phyloP scores from a whole-genome alignment of 2,113 vertebrate genomes.

The Pelodiscus sinensis region DNA sequence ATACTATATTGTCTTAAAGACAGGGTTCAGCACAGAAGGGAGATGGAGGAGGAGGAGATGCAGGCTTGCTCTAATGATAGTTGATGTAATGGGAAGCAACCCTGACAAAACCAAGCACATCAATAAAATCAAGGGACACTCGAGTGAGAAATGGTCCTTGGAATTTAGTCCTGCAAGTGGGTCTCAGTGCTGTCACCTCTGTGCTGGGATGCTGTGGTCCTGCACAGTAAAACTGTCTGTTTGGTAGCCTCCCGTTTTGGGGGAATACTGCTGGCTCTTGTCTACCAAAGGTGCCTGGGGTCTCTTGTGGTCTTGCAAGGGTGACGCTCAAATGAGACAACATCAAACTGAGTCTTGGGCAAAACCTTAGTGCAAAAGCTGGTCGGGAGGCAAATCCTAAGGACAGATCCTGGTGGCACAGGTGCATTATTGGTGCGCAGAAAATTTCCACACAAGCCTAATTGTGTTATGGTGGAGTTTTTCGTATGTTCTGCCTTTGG shows the following conservation, averaged over 20 bases:
- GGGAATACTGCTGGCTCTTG: not conserved
- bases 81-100: not conserved
- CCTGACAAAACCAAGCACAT: not conserved
- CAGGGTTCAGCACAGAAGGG: not conserved
- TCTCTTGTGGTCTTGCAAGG: too few relatives aligned
- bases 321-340: not conserved
- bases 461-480: too few relatives aligned
- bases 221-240: not conserved
- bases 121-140: not conserved
- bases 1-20: not conserved
- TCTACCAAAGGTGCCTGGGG: not conserved
- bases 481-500: too few relatives aligned
- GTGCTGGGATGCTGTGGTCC: not conserved
- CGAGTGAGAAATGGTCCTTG: not conserved
- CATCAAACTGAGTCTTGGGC: not conserved
- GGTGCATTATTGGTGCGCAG: fast-evolving
- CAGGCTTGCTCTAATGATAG: not conserved
- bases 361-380: fast-evolving
- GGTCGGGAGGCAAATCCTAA: not conserved
- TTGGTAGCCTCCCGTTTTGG: not conserved
- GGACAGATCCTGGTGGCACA: not conserved
- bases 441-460: not conserved
- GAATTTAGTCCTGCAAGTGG: not conserved
- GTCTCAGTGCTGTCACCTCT: not conserved
- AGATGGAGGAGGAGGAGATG: not conserved